phyloP scores from a whole-genome alignment of 2,113 vertebrate genomes.

The Trachemys scripta region DNA sequence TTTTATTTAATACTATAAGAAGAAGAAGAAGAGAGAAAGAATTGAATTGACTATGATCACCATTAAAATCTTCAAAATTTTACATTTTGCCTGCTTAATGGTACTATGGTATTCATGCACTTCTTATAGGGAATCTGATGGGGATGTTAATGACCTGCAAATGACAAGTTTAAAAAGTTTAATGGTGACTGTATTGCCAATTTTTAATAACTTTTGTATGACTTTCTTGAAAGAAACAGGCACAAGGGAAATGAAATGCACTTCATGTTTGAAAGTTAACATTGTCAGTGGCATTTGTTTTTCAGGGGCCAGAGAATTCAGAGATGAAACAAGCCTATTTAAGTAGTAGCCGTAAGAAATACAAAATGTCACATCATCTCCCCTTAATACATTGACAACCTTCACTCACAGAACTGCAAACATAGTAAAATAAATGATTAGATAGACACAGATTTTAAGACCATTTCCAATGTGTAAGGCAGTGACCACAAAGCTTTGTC shows the following conservation, averaged over 20 bases:
- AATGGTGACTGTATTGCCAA: not conserved
- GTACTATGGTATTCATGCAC: not conserved
- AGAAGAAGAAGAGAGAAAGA: not conserved
- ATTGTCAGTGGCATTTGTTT: not conserved
- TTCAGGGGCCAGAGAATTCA: not conserved
- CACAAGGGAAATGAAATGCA: not conserved
- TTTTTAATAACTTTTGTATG: not conserved
- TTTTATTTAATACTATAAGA: not conserved
- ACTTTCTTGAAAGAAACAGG: not conserved
- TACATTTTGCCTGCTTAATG: not conserved
- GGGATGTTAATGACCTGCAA: not conserved
- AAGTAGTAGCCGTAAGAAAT: not conserved
- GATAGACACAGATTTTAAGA: not conserved
- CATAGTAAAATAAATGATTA: not conserved
- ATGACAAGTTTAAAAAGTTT: not conserved
- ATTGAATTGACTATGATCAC: not conserved
- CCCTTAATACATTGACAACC: not conserved
- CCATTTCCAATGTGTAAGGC: not conserved
- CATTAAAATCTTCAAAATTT: not conserved
- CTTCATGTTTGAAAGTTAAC: not conserved
- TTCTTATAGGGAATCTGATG: not conserved
- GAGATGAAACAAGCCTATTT: not conserved
- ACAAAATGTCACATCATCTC: not conserved
- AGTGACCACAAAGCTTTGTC: not conserved
- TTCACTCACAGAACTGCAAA: not conserved